Evolutionary conservation across 2,797 vertebrate species (phyloP), one percentile per base, ranked within the genome.

Genomic region (Myotis vivesi): DNA sequence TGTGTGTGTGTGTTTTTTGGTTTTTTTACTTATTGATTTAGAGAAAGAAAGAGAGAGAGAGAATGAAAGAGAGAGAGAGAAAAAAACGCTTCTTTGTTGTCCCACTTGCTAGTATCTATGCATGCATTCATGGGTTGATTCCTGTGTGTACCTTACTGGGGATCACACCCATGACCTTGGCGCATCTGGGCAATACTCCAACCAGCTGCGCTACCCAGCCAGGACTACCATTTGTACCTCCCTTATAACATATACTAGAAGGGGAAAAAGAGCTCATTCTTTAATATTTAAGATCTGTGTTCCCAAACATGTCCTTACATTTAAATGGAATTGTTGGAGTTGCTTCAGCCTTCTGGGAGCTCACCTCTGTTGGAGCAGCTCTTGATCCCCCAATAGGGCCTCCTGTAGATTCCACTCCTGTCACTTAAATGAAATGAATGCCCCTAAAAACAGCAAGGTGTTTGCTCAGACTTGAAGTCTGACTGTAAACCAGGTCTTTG

Each of bases 371-470:
- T 62, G 25, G 9, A 69, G 2, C 25, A 53, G n/a, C 12, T 73
- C 16, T 1, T 17, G 10, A 20, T 36, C 8, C 25, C 44, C 55
- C 7, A 2, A 9, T 0, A 16, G 0, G 0, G 2, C 25, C 62
- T 51, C 66, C 2, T 2, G 53, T 66, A 69, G 36, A 17, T 82
- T 77, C 79, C 49, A 62, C 17, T 62, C 12, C 28, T 94, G 20
- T 75, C 46, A 55, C 6, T 86, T 87, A 66, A 33, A 10, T 59
- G 25, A 69, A 76, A 5, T 9, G 5, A 87, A 89, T 23, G 23
- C 53, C 8, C 13, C 36, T 66, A 57, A 76, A 85, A 73, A 53
- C 17, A 87, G 3, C 59, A 83, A 83, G 51, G 16, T 3, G 36
- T 83, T 57, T 80, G 23, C 22, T 94, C 19, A 77, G 59, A 88